Conservation (phyloP, 2,888 invertebrate genomes). For the Megaustenia siamemsis region DNA sequence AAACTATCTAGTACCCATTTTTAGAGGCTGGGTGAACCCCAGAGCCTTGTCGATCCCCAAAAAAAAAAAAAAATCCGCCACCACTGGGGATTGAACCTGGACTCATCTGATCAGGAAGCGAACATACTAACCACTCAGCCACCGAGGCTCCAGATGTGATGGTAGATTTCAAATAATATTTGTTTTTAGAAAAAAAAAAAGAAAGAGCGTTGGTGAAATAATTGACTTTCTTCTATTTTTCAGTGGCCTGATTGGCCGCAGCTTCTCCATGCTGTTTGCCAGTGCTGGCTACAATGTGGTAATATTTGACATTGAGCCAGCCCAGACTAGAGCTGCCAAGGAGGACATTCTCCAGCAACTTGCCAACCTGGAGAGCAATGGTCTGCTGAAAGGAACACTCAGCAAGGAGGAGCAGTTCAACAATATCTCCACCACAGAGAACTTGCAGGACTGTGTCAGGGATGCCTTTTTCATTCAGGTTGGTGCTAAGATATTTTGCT, state of each 20-base stretch:
- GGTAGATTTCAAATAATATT: too few species aligned
- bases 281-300: conserved; percentile 92
- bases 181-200: too few species aligned
- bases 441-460: conserved; percentile 86
- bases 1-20: too few species aligned
- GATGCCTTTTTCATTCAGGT: conserved; percentile 87
- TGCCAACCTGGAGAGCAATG: conserved; percentile 74
- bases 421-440: conserved; percentile 87
- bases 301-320: conserved; percentile 85
- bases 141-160: too few species aligned
- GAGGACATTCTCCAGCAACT: conserved; percentile 87
- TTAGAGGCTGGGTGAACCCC: too few species aligned
- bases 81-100: too few species aligned
- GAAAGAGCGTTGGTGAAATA: neutral
- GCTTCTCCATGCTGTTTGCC: conserved; percentile 98
- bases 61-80: too few species aligned
- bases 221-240: neutral
- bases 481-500: too few species aligned
- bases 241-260: conserved; percentile 96
- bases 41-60: too few species aligned
- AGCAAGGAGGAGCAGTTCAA: conserved; percentile 87
- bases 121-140: too few species aligned
- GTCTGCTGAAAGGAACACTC: conserved; percentile 87
- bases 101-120: too few species aligned
- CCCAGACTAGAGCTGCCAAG: conserved; percentile 80